phyloP scores from a whole-genome alignment of 2,113 vertebrate genomes.

The Orycteropus afer region DNA sequence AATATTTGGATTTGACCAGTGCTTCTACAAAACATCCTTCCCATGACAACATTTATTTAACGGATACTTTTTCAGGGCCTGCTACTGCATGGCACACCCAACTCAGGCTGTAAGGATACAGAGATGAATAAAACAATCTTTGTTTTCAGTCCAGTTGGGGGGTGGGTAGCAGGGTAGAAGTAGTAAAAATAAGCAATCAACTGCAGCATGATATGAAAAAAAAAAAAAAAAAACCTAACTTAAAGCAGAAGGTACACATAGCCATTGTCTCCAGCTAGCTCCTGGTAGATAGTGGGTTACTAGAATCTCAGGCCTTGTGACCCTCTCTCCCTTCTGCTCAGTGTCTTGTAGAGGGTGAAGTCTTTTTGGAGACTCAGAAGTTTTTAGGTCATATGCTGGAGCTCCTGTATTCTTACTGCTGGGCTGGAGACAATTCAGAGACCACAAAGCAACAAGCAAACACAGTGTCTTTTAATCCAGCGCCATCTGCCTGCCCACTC shows the following conservation, averaged over 20 bases:
- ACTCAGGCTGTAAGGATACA: neutral
- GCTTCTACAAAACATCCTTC: neutral
- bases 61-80: neutral
- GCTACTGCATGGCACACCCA: neutral
- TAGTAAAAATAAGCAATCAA: neutral
- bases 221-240: neutral
- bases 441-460: neutral
- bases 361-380: neutral
- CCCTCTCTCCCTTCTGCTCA: neutral
- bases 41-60: neutral
- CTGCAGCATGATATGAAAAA: neutral
- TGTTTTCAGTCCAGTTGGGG: neutral
- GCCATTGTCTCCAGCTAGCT: neutral
- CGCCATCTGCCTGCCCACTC: neutral
- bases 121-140: neutral
- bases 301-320: neutral
- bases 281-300: neutral
- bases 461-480: neutral
- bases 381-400: constrained; percentile 42
- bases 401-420: neutral
- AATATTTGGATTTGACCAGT: accelerated
- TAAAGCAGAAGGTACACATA: too few species aligned
- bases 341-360: neutral
- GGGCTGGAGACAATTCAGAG: constrained; percentile 10
- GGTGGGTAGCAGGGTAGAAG: neutral